These are phyloP conservation scores for Thamnophis elegans DNA, from an alignment of 2,797 vertebrate species.

Conservation along the genomic window DNA sequence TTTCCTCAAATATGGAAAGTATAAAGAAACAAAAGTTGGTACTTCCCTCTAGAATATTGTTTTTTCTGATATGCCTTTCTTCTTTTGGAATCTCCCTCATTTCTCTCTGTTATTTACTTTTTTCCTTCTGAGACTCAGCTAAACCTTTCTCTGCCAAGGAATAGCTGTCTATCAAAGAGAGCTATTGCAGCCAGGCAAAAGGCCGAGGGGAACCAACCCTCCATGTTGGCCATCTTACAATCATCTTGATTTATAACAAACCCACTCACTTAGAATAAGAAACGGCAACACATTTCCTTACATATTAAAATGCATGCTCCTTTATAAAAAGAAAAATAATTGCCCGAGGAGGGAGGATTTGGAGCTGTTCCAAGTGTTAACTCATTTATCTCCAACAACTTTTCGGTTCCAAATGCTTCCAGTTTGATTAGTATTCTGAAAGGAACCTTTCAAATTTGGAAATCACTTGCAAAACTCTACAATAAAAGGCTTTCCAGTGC, in stretches of 20 bases:
- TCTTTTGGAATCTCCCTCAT: neutral
- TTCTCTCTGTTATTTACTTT: neutral
- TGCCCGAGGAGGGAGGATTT: neutral
- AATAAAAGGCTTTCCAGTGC: constrained; percentile 23
- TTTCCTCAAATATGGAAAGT: neutral
- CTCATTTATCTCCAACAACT: neutral
- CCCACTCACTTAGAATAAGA: neutral
- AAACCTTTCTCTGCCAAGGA: neutral
- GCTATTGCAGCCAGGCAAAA: neutral
- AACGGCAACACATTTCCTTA: neutral
- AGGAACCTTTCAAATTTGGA: neutral
- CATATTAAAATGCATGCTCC: neutral
- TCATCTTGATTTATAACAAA: neutral
- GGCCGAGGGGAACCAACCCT: neutral
- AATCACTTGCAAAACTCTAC: neutral
- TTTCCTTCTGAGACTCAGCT: neutral
- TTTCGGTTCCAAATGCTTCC: neutral
- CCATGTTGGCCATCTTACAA: neutral
- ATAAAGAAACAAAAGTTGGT: neutral
- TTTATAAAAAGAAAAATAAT: neutral
- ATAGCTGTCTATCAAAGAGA: neutral
- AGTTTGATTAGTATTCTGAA: neutral
- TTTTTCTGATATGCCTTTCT: neutral
- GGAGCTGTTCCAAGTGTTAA: neutral
- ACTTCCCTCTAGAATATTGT: neutral